Percentiles rank a stretch among this genome's conserved stretches.
phyloP scores from a whole-genome alignment of 2,113 vertebrate genomes.

The Pseudorhombus dupliciocellatus region DNA sequence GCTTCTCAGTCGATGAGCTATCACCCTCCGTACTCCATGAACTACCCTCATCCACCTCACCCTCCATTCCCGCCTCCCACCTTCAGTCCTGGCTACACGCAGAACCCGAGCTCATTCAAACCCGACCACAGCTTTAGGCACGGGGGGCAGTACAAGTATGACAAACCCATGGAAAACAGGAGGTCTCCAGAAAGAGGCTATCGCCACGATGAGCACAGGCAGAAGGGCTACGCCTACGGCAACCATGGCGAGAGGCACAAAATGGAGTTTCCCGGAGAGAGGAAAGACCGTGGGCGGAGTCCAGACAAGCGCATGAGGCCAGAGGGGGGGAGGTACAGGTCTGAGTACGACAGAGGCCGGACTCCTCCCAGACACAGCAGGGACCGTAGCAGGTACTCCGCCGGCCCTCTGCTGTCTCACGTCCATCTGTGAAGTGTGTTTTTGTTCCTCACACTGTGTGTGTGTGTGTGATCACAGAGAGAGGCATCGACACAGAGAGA shows the following conservation, averaged over 20 bases:
- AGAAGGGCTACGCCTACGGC: slow-evolving; percentile 84
- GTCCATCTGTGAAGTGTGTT: too few species aligned
- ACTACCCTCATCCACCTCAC: slow-evolving; percentile 85
- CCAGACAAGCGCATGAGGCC: slow-evolving; percentile 81
- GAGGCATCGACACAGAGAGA: slow-evolving; percentile 89
- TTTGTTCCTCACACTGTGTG: neutral
- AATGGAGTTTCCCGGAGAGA: slow-evolving; percentile 79
- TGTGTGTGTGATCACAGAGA: slow-evolving; percentile 77
- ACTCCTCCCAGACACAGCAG: slow-evolving; percentile 86
- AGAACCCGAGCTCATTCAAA: slow-evolving; percentile 76
- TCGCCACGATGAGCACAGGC: slow-evolving; percentile 87
- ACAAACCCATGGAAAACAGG: slow-evolving; percentile 83
- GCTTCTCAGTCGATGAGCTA: slow-evolving; percentile 86
- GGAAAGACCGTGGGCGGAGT: slow-evolving; percentile 89
- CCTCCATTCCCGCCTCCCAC: slow-evolving; percentile 82
- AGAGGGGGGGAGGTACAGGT: slow-evolving; percentile 84
- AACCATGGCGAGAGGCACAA: slow-evolving; percentile 84
- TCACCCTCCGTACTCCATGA: slow-evolving; percentile 86
- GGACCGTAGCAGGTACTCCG: slow-evolving; percentile 87
- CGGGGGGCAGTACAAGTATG: slow-evolving; percentile 82
- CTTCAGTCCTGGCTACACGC: slow-evolving; percentile 83
- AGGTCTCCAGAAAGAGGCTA: slow-evolving; percentile 87
- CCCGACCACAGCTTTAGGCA: slow-evolving; percentile 83
- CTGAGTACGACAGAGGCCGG: slow-evolving; percentile 87
- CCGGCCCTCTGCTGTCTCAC: rapidly evolving